Conservation (phyloP, 2,888 invertebrate species). For the Drepana falcataria region DNA sequence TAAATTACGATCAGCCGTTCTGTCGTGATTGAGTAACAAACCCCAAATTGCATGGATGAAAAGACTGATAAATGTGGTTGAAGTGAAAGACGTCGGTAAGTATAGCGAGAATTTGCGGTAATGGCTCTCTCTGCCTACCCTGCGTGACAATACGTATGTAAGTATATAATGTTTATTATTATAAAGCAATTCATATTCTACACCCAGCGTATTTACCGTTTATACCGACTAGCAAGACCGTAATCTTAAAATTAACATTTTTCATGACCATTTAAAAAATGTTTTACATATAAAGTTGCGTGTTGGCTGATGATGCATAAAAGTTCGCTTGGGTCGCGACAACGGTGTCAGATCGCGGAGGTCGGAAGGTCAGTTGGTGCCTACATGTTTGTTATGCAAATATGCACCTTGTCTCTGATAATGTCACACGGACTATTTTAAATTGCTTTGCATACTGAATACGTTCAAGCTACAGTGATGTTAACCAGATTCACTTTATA, state of each 20-base stretch:
- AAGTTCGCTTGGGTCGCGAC: slow-evolving; percentile 30
- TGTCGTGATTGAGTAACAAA: too few relatives aligned
- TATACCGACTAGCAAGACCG: not conserved
- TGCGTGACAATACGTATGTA: too few relatives aligned
- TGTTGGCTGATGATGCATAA: slow-evolving; percentile 31
- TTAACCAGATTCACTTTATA: not conserved
- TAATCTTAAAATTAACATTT: slow-evolving; percentile 2
- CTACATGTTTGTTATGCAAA: slow-evolving; percentile 14
- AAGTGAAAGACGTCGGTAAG: too few relatives aligned
- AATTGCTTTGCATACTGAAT: slow-evolving; percentile 1
- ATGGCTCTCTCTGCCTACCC: too few relatives aligned
- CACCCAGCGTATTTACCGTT: too few relatives aligned
- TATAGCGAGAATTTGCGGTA: too few relatives aligned
- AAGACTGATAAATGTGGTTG: too few relatives aligned
- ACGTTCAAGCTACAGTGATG: not conserved
- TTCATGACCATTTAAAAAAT: not conserved
- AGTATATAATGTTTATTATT: not conserved
- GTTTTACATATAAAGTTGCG: slow-evolving; percentile 6
- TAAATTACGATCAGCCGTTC: too few relatives aligned
- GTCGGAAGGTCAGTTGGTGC: slow-evolving; percentile 27
- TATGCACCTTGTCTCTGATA: slow-evolving; percentile 15
- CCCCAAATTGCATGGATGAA: too few relatives aligned
- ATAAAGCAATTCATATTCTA: not conserved
- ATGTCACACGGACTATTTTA: slow-evolving; percentile 14
- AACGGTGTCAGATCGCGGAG: slow-evolving; percentile 26